These are phyloP conservation scores for Chrysocyon brachyurus DNA, from an alignment of 2,797 vertebrate genomes.

Conservation along the genomic window DNA sequence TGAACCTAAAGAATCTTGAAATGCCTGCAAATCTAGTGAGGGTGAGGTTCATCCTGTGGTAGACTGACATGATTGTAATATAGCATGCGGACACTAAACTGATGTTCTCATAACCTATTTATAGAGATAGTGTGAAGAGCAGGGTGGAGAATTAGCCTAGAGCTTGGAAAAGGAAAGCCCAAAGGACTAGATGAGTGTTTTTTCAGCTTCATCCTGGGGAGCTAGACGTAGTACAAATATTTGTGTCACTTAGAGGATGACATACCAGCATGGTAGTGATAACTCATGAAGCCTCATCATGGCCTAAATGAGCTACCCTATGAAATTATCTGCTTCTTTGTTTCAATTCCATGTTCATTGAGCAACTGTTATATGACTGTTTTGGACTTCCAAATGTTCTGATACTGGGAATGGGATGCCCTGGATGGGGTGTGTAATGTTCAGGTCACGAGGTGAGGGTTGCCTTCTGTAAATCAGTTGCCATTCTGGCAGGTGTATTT, in stretches of 20 bases:
- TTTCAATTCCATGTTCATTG: background rate
- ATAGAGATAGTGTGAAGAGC: background rate
- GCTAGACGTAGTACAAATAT: background rate
- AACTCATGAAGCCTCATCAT: background rate
- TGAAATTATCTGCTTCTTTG: background rate
- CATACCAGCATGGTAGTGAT: background rate
- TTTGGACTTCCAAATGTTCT: background rate
- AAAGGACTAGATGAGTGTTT: background rate
- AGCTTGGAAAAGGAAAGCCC: background rate
- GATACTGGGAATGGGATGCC: background rate
- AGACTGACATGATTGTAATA: background rate
- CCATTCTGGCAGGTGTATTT: background rate
- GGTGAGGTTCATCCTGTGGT: background rate
- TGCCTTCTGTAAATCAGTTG: background rate
- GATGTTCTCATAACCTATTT: background rate
- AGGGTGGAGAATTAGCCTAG: background rate
- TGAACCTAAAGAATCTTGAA: constrained; percentile 24
- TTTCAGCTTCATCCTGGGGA: background rate
- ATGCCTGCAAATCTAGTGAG: background rate
- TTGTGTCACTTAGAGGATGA: background rate
- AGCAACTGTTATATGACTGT: background rate
- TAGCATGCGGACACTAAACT: background rate
- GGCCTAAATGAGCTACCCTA: background rate
- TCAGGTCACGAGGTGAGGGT: background rate
- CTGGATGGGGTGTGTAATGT: background rate